Evolutionary conservation across 2,797 vertebrate species (phyloP), one percentile per base, ranked within the genome.

Genomic region (Kryptopterus vitreolus): DNA sequence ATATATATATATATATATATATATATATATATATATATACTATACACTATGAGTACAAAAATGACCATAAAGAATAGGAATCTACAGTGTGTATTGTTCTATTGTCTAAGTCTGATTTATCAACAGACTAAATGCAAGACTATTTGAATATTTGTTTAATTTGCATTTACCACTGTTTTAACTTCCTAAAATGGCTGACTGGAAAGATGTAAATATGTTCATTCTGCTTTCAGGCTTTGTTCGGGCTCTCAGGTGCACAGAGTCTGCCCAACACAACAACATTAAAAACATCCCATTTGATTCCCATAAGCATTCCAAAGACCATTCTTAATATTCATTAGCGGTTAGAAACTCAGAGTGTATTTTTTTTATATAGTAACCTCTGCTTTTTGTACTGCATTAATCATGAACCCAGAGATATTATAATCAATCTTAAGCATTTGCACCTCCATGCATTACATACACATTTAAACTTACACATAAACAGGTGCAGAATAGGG

Each of bases 401-500:
- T 10, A 55, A 73, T 71, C 26, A 61, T 8, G 52, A 46, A 46
- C 46, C 7, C 48, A 18, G 31, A 22, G 59, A 78, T 59, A 58
- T 78, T n/a, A 2, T 29, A n/a, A 52, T 11, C n/a, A 74, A 63
- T 76, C 16, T 9, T 57, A 77, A 52, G 33, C 61, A 31, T 83
- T 31, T 84, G 62, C 75, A 81, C 79, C 83, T 79, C 77, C 83
- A 73, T 63, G 46, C 70, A 81, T 78, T 69, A 76, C 73, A 83
- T 84, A 83, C 76, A 65, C 83, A 55, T 83, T 86, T 74, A 79
- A 86, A 81, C 83, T 79, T 80, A 79, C 74, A 89, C 91, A 91
- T 92, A 92, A 92, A 91, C 93, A 95, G 93, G 94, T 95, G 93
- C 94, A 94, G 86, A 88, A 93, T 91, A 91, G 93, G 92, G 93